These are phyloP conservation scores for Drosophila arawakana DNA, from an alignment of 1,140 invertebrate genomes.

Conservation along the genomic window DNA sequence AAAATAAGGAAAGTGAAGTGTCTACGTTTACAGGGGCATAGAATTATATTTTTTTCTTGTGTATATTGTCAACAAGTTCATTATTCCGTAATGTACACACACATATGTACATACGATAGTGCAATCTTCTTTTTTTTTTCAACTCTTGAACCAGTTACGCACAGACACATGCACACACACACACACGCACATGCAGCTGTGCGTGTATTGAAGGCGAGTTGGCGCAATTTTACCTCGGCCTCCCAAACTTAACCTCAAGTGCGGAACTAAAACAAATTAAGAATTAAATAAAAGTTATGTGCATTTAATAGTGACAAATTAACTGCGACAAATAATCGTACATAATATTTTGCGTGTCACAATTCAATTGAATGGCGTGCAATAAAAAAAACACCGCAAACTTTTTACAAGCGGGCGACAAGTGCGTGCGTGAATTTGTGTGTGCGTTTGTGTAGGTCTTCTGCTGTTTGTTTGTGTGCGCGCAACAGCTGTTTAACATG, in stretches of 20 bases:
- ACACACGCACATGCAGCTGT: conserved; percentile 5
- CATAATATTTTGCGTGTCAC: conserved; percentile 61
- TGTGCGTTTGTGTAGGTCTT: not conserved
- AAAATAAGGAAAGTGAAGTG: too few relatives aligned
- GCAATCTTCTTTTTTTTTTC: not conserved
- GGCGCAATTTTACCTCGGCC: conserved; percentile 8
- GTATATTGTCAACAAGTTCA: too few relatives aligned
- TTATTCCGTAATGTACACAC: not conserved
- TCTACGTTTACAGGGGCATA: too few relatives aligned
- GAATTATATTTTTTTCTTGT: too few relatives aligned
- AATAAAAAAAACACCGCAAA: conserved; percentile 25
- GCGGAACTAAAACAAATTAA: conserved; percentile 6
- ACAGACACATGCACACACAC: not conserved
- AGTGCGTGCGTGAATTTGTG: not conserved
- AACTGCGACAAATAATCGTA: conserved; percentile 19
- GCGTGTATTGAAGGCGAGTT: not conserved
- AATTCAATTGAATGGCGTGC: conserved; percentile 71
- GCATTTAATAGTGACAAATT: conserved; percentile 51
- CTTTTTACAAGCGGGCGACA: conserved; percentile 16
- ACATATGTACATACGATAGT: not conserved
- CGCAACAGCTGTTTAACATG: conserved; percentile 35
- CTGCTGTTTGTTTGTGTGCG: not conserved
- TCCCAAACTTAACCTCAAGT: conserved; percentile 30
- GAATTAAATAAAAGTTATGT: conserved; percentile 36
- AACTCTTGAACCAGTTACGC: conserved; percentile 58